A percentile compares a stretch with the other conserved stretches of the same genome.
Evolutionary conservation across 2,113 vertebrate species (phyloP).

Genomic region (Leptodactylus fuscus): DNA sequence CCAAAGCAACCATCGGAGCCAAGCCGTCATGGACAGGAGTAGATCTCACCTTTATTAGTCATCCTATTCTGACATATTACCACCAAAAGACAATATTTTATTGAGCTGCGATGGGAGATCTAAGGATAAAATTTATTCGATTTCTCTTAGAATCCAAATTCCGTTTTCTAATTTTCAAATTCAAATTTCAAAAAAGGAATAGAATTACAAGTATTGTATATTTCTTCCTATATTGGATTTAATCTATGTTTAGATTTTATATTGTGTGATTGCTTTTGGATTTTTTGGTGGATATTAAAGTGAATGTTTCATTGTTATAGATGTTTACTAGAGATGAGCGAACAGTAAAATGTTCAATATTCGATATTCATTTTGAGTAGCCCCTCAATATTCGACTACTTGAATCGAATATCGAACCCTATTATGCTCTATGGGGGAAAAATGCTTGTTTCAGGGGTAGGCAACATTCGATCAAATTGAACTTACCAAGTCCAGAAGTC

Average conservation of each 20-base stretch:
- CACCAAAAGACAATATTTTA: slow-evolving; percentile 29
- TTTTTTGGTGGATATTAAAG: no score
- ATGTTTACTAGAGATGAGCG: no score
- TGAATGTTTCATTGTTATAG: no score
- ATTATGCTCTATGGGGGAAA: no score
- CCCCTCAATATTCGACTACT: no score
- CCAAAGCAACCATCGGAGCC: slow-evolving; percentile 66
- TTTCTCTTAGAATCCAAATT: not conserved
- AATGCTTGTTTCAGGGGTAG: no score
- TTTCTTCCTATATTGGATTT: not conserved
- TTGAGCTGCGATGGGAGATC: not conserved
- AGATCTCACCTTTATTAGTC: slow-evolving; percentile 70
- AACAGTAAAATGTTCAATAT: no score
- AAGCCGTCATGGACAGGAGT: slow-evolving; percentile 69
- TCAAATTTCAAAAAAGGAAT: not conserved
- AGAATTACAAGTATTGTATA: not conserved
- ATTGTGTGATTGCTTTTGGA: no score
- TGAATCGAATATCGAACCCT: no score
- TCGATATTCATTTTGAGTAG: no score
- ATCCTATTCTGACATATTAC: slow-evolving; percentile 48
- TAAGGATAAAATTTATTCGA: not conserved
- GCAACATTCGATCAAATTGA: no score
- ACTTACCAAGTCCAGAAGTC: no score
- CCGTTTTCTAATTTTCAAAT: not conserved
- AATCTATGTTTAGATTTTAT: not conserved